Evolutionary conservation across 2,797 vertebrate genomes (phyloP).

Genomic region (Acanthiza pusilla): DNA sequence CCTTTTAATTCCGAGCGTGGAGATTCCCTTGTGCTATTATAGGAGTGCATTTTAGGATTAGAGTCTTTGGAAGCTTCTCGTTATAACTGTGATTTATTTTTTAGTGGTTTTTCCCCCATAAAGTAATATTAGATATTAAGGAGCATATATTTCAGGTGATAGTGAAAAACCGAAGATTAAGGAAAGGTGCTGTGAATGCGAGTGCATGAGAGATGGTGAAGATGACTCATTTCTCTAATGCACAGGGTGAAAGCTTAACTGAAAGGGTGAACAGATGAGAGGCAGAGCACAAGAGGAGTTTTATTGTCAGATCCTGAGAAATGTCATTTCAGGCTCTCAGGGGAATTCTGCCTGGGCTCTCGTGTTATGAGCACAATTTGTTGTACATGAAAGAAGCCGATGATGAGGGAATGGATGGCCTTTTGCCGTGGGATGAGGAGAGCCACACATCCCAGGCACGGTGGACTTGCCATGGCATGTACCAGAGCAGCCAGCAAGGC

Average conservation of each 20-base stretch:
- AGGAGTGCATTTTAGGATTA: constrained; percentile 7
- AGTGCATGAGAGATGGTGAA: neutral
- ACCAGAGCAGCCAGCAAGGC: constrained; percentile 17
- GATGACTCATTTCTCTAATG: constrained; percentile 53
- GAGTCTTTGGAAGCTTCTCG: constrained; percentile 29
- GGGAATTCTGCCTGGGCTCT: constrained; percentile 55
- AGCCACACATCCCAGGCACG: neutral
- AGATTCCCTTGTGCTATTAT: constrained; percentile 15
- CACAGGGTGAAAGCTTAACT: neutral
- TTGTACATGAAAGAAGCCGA: neutral
- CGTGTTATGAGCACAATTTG: constrained; percentile 27
- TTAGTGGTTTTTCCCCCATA: neutral
- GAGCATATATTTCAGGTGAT: constrained; percentile 35
- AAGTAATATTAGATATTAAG: constrained; percentile 44
- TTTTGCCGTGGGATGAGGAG: neutral
- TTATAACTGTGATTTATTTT: constrained; percentile 51
- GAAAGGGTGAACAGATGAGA: constrained; percentile 34
- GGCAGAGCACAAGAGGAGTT: constrained; percentile 15
- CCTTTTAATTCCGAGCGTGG: neutral
- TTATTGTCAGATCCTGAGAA: constrained; percentile 50
- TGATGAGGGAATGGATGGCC: neutral
- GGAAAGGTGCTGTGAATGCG: neutral
- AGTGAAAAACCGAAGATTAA: constrained; percentile 36
- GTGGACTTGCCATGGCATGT: neutral
- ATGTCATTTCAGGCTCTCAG: constrained; percentile 53